Base-by-base conservation (phyloP, 2,888 invertebrate species). In the Heliconius aoede region DNA sequence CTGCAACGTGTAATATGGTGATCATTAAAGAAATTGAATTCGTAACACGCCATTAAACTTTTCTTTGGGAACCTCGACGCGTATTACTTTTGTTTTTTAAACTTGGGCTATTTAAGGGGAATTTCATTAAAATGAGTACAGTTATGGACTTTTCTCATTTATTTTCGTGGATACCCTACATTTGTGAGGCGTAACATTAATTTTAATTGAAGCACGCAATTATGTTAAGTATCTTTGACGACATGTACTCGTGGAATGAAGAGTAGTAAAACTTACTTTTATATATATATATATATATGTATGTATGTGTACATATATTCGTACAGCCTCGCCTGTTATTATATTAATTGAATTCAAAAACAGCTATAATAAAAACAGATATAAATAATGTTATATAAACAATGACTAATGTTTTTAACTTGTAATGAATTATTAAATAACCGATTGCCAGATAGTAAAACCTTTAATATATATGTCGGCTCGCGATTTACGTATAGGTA, bases 41-140 rank as follows among this genome's bases (percentile, higher is more conserved):
- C 86, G 84, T 90, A 91, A 92, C 89, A 90, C 85, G 89, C 89
- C 89, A 91, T 93, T 91, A 89, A 93, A 93, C 92, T 93, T 93
- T 89, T 88, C 86, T 85, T 79, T 78, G 81, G 82, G 85, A 89
- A 89, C 89, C 86, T 85, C 85, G 83, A 85, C 86, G 86, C 84
- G 86, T 88, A 89, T 89, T 89, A 88, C 89, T 89, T 91, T 90
- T 88, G 86, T 90, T 89, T 82, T 79, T 83, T 83, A 88, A 92
- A 91, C 87, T 91, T 91, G 84, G 84, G 86, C 89, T 90, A 88
- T 91, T 91, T 90, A 87, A 87, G 86, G 78, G 81, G 83, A 85
- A 88, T 90, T 88, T 88, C 86, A 89, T 90, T 88, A 90, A 88
- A 88, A 84, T 84, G 83, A 82, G 76, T 84, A 81, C 85, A 86